phyloP scores from a whole-genome alignment of 2,888 invertebrate genomes.

The Exocentrus adspersus region DNA sequence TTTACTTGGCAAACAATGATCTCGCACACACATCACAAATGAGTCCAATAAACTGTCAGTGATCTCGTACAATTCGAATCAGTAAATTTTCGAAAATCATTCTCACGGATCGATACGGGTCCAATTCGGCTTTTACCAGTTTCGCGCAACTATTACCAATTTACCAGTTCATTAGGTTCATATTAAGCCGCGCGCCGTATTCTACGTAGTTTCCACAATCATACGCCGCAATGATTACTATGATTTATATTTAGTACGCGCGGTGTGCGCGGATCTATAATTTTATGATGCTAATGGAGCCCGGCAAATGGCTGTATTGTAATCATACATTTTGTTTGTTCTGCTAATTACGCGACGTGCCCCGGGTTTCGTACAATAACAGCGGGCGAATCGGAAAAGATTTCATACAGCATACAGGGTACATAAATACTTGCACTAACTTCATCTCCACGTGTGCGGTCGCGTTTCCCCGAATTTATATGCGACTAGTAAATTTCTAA shows the following conservation, averaged over 20 bases:
- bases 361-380: slow-evolving; percentile 16
- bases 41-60: too few relatives aligned
- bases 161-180: background rate
- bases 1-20: too few relatives aligned
- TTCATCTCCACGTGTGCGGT: slow-evolving; percentile 1
- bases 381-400: too few relatives aligned
- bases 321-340: slow-evolving; percentile 8
- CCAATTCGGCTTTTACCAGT: too few relatives aligned
- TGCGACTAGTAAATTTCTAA: slow-evolving; percentile 10
- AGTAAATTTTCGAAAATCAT: too few relatives aligned
- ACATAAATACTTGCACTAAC: too few relatives aligned
- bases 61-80: too few relatives aligned
- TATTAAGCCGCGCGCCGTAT: background rate
- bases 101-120: too few relatives aligned
- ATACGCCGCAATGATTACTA: background rate
- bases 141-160: background rate
- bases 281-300: slow-evolving; percentile 16
- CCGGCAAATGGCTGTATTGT: background rate
- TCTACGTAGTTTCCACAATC: background rate
- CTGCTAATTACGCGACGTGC: slow-evolving; percentile 2
- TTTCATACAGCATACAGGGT: too few relatives aligned
- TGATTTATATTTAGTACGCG: slow-evolving; percentile 10
- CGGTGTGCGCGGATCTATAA: slow-evolving; percentile 8
- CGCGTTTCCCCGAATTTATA: slow-evolving; percentile 3
- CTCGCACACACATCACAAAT: too few relatives aligned